phyloP scores from a whole-genome alignment of 2,888 invertebrate species.

The Latrodectus hesperus region DNA sequence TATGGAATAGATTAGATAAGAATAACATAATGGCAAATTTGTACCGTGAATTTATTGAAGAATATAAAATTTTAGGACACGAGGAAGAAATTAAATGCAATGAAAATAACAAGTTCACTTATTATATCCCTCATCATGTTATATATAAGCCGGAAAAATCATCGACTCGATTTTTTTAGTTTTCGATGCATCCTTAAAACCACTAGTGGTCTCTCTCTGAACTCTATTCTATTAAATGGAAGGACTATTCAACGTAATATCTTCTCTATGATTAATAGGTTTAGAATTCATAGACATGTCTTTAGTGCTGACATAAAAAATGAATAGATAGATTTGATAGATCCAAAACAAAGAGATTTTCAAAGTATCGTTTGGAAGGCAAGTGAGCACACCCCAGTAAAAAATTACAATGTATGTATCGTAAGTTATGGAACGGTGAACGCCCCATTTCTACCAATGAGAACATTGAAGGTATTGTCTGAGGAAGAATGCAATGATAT shows the following conservation, averaged over 20 bases:
- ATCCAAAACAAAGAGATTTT: not conserved
- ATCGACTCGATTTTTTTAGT: too few relatives aligned
- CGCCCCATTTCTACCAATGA: not conserved
- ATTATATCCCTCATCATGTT: not conserved
- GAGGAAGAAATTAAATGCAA: not conserved
- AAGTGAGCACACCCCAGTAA: not conserved
- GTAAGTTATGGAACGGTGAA: not conserved
- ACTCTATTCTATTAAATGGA: not conserved
- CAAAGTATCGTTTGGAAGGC: not conserved
- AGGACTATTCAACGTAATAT: not conserved
- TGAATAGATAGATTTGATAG: not conserved
- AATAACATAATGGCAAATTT: not conserved
- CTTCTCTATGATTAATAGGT: not conserved
- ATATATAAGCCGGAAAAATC: too few relatives aligned
- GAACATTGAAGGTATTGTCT: not conserved
- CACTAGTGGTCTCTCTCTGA: not conserved
- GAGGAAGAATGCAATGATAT: not conserved
- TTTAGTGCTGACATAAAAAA: not conserved
- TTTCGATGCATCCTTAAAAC: not conserved
- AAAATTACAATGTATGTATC: not conserved
- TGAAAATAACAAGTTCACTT: not conserved
- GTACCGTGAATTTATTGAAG: not conserved
- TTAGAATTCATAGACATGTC: not conserved
- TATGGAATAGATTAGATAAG: slow-evolving; percentile 1
- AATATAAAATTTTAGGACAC: not conserved